These are phyloP conservation scores for Kryphioiulus occultus DNA, from an alignment of 2,888 invertebrate species.

Conservation along the genomic window DNA sequence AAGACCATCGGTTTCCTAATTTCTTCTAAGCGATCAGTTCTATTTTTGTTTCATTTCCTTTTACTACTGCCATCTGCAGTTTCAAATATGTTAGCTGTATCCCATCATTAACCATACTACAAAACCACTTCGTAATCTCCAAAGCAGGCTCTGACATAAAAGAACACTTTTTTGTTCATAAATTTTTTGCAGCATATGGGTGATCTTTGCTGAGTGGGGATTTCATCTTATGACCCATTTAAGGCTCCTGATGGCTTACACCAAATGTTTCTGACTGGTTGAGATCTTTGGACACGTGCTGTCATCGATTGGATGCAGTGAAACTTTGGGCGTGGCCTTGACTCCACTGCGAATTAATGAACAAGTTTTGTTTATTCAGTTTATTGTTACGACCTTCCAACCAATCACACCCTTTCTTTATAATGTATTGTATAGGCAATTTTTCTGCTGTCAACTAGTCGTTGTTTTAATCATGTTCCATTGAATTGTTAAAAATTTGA, in stretches of 20 bases:
- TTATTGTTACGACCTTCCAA: too few relatives aligned
- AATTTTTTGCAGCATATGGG: background rate
- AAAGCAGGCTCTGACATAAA: background rate
- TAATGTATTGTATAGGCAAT: too few relatives aligned
- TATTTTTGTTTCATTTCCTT: background rate
- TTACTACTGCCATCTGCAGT: background rate
- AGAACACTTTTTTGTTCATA: conserved; percentile 12
- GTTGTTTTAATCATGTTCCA: too few relatives aligned
- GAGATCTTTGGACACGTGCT: background rate
- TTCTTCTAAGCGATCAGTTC: background rate
- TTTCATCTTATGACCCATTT: conserved; percentile 23
- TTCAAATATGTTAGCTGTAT: background rate
- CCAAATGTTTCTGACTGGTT: background rate
- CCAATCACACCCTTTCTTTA: too few relatives aligned
- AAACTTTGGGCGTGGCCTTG: background rate
- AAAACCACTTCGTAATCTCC: conserved; percentile 4
- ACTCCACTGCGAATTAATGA: background rate
- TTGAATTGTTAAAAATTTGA: too few relatives aligned
- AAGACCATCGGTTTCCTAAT: background rate
- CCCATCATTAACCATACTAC: conserved; percentile 2
- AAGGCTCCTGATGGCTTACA: background rate
- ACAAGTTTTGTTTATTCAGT: background rate
- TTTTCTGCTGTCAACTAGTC: too few relatives aligned
- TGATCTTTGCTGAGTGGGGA: conserved; percentile 23
- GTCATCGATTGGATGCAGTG: background rate